Conservation (phyloP, 2,113 vertebrate genomes). For the Zosterops pallidus region DNA sequence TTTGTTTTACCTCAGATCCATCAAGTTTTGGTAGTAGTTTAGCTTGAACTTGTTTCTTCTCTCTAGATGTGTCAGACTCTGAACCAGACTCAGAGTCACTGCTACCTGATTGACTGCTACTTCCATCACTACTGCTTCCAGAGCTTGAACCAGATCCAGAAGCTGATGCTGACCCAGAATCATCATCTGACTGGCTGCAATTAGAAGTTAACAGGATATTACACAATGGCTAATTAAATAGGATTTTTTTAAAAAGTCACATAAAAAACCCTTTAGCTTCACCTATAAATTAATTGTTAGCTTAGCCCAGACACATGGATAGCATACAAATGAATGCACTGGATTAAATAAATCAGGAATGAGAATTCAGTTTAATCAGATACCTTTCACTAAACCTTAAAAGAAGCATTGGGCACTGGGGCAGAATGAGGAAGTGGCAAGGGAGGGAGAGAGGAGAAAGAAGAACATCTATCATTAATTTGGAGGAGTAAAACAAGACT, state of each 20-base stretch:
- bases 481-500: neutral
- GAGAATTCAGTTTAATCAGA: slow-evolving; percentile 10
- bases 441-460: neutral
- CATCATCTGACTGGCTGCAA: slow-evolving; percentile 90
- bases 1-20: slow-evolving; percentile 88
- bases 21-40: slow-evolving; percentile 85
- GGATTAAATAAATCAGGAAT: neutral
- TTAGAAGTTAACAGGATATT: slow-evolving; percentile 50
- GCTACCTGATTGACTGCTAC: slow-evolving; percentile 92
- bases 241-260: neutral
- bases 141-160: slow-evolving; percentile 89
- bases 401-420: neutral
- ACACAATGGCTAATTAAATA: neutral
- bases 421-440: neutral
- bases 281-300: neutral
- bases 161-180: slow-evolving; percentile 83
- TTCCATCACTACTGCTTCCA: slow-evolving; percentile 91
- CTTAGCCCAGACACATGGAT: neutral
- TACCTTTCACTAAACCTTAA: neutral
- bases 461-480: neutral
- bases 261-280: neutral
- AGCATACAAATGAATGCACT: neutral
- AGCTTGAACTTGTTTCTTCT: slow-evolving; percentile 84
- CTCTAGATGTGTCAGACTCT: slow-evolving; percentile 85
- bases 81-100: slow-evolving; percentile 93